Evolutionary conservation across 2,888 invertebrate genomes (phyloP).

Genomic region (Lottia gigantea): DNA sequence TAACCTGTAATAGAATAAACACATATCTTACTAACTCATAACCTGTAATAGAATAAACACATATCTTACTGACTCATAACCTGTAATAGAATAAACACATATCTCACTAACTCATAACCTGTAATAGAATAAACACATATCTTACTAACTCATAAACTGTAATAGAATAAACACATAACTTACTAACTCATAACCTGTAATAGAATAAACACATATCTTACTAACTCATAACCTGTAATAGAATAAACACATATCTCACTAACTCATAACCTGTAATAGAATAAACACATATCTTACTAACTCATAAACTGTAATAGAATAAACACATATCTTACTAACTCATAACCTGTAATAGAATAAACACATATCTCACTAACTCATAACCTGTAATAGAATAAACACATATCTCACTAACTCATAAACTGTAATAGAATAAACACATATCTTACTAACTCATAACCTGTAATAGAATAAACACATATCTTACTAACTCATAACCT

Average conservation of each 20-base stretch:
- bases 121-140: background rate
- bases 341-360: constrained; percentile 5
- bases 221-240: constrained; percentile 5
- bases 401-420: background rate
- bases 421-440: background rate
- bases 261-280: constrained; percentile 4
- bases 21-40: background rate
- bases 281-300: background rate
- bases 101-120: constrained; percentile 1
- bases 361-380: background rate
- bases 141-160: background rate
- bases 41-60: constrained; percentile 1
- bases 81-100: background rate
- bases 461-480: background rate
- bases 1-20: constrained; percentile 1
- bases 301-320: background rate
- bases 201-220: background rate
- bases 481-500: constrained; percentile 3
- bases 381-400: constrained; percentile 1
- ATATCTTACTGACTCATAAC: background rate
- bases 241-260: background rate
- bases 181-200: constrained; percentile 2
- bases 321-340: background rate
- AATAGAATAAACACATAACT: background rate
- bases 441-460: constrained; percentile 1